These are phyloP conservation scores for Sebastes cheni DNA, from an alignment of 2,797 vertebrate genomes.

Conservation along the genomic window DNA sequence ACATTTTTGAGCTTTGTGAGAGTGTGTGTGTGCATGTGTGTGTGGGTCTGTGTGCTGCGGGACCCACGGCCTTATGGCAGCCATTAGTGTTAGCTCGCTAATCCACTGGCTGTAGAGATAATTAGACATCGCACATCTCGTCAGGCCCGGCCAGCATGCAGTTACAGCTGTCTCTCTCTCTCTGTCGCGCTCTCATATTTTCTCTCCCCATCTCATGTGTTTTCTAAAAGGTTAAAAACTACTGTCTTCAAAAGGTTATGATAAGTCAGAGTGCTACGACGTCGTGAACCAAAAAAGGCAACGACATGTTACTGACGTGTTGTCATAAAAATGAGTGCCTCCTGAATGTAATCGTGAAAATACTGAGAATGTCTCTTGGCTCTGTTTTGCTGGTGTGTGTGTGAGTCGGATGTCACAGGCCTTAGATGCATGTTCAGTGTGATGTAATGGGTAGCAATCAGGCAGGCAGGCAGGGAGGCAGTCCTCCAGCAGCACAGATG, in stretches of 20 bases:
- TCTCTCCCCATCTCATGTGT: background rate
- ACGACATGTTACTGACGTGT: background rate
- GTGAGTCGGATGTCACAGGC: constrained; percentile 30
- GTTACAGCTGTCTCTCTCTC: constrained; percentile 37
- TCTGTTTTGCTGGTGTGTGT: constrained; percentile 29
- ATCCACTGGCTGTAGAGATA: constrained; percentile 58
- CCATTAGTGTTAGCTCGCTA: constrained; percentile 42
- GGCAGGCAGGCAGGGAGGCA: constrained; percentile 11
- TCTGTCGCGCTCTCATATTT: background rate
- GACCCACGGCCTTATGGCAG: constrained; percentile 39
- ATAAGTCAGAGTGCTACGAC: background rate
- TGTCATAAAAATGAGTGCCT: background rate
- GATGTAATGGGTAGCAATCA: constrained; percentile 72
- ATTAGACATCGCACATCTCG: constrained; percentile 59
- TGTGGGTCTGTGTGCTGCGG: background rate
- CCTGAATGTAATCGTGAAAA: constrained; percentile 13
- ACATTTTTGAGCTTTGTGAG: background rate
- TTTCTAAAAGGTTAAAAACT: background rate
- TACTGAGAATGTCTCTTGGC: background rate
- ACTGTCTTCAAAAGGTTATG: background rate
- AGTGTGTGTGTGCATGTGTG: background rate
- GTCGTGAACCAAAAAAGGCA: background rate
- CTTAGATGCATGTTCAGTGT: constrained; percentile 55
- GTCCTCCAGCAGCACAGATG: constrained; percentile 37
- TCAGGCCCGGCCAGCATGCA: constrained; percentile 32